These are phyloP conservation scores for Parnassius smintheus DNA, from an alignment of 2,888 invertebrate genomes.

Conservation along the genomic window DNA sequence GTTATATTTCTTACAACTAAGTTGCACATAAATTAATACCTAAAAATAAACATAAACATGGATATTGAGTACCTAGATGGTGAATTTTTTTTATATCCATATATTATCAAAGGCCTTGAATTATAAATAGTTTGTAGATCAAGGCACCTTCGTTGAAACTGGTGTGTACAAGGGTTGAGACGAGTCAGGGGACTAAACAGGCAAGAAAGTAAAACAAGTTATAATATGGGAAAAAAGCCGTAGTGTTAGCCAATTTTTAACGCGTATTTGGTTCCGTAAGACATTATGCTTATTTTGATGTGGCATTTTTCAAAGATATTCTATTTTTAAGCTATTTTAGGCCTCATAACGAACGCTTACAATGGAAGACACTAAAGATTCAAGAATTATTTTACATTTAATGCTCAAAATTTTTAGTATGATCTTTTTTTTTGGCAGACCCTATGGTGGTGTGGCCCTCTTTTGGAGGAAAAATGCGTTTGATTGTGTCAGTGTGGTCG, in stretches of 20 bases:
- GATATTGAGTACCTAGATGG: background rate
- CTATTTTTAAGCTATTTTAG: too few relatives aligned
- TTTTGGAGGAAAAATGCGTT: too few relatives aligned
- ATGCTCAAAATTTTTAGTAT: too few relatives aligned
- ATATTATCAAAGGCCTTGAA: slow-evolving; percentile 17
- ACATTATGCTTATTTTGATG: too few relatives aligned
- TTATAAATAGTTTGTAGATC: slow-evolving; percentile 29
- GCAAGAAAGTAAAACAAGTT: slow-evolving; percentile 4
- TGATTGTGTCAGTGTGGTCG: too few relatives aligned
- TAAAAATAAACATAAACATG: background rate
- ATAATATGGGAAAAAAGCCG: background rate
- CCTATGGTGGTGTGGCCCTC: too few relatives aligned
- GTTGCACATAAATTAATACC: background rate
- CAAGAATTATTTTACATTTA: too few relatives aligned
- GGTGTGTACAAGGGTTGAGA: slow-evolving; percentile 2
- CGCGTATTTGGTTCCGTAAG: background rate
- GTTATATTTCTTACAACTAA: too few relatives aligned
- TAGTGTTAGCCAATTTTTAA: background rate
- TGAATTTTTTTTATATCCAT: background rate
- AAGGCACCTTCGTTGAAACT: slow-evolving; percentile 16
- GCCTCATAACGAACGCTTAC: too few relatives aligned
- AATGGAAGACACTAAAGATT: too few relatives aligned
- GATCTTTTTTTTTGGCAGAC: too few relatives aligned
- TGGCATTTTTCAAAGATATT: too few relatives aligned
- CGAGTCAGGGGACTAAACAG: background rate